Evolutionary conservation across 2,113 vertebrate genomes (phyloP).

Genomic region (Scophthalmus maximus): DNA sequence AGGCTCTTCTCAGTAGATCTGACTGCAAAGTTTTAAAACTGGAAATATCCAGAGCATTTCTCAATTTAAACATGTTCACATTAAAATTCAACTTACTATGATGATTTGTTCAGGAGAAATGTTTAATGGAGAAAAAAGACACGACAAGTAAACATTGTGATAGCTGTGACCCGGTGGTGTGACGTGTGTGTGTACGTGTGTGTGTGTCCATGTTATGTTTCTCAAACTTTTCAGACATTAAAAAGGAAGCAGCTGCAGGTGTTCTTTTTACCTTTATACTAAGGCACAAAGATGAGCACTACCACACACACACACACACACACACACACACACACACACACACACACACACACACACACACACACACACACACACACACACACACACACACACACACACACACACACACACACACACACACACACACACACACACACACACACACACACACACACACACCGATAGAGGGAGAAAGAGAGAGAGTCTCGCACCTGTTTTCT

Average conservation of each 20-base stretch:
- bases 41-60: no score
- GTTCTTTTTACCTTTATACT: neutral
- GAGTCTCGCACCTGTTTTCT: constrained; percentile 53
- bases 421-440: neutral
- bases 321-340: neutral
- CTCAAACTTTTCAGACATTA: constrained; percentile 4
- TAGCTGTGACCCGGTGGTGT: neutral
- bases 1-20: no score
- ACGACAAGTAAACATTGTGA: neutral
- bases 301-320: neutral
- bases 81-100: no score
- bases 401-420: neutral
- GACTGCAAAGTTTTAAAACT: no score
- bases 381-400: neutral
- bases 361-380: neutral
- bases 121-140: no score
- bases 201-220: neutral
- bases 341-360: neutral
- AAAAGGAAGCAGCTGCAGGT: constrained; percentile 16
- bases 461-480: neutral
- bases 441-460: neutral
- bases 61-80: no score
- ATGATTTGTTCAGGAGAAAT: no score
- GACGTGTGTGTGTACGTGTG: neutral
- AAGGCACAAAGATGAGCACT: constrained; percentile 3